These are phyloP conservation scores for Rotaria magnacalcarata DNA, from an alignment of 2,888 invertebrate species.

Conservation along the genomic window DNA sequence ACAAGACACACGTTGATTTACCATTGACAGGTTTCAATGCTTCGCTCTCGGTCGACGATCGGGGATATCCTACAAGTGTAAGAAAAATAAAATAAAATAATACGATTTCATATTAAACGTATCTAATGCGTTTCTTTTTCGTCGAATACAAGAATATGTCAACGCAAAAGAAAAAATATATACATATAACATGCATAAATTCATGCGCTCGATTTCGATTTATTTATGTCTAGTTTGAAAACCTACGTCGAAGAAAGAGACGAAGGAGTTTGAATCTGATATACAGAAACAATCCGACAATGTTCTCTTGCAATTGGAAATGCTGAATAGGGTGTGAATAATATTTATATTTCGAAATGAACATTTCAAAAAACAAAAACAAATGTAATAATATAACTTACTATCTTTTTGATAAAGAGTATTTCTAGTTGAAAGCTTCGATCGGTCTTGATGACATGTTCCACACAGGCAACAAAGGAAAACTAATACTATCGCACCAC, in stretches of 20 bases:
- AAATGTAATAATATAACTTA: background rate
- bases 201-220: background rate
- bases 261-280: constrained; percentile 4
- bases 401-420: constrained; percentile 14
- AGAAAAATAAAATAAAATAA: background rate
- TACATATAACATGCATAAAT: background rate
- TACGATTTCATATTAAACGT: background rate
- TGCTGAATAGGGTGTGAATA: background rate
- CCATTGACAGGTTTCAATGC: background rate
- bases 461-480: constrained; percentile 1
- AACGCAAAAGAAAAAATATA: background rate
- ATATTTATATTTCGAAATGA: background rate
- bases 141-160: background rate
- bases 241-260: background rate
- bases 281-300: background rate
- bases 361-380: background rate
- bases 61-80: background rate
- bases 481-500: background rate
- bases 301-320: background rate
- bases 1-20: background rate
- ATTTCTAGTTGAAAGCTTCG: background rate
- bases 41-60: constrained; percentile 34
- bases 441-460: background rate
- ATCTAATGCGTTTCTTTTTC: background rate
- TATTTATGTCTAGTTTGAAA: background rate